Evolutionary conservation across 2,797 vertebrate genomes (phyloP), one percentile per base, ranked within the genome.

Genomic region (Neosalanx taihuensis): DNA sequence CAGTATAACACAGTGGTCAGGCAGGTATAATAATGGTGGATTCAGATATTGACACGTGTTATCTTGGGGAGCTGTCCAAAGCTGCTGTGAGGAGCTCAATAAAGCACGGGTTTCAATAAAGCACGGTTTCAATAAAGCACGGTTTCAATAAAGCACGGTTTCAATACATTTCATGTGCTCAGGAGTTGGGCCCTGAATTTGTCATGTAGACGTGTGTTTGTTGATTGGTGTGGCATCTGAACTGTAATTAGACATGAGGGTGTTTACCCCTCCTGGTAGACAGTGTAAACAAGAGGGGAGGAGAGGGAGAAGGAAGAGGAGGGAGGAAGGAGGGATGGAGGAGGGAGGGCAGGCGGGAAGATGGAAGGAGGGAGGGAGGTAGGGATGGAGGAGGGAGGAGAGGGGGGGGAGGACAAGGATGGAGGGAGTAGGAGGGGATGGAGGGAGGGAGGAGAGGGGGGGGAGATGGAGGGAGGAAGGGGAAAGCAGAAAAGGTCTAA

Each of bases 261-360:
- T 41, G 51, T 37, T 56, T 57, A 58, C 46, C 41, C n/a, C 63
- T 58, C 33, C 61, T 41, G 56, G 41, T 46, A 33, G 61, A 67
- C 58, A 59, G 37, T 74, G 49, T 64, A 74, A 74, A 72, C 59
- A 67, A 20, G 41, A 71, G 57, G 41, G 35, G 23, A 60, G 49
- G 41, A 17, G 35, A 35, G 35, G 23, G 23, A 26, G 23, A 26
- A 26, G 23, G 23, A 26, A 26, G 23, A 35, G 33, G 33, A 35
- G 4, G 6, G 33, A 35, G 33, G 33, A 0, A 35, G 23, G 33
- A 2, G 35, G 6, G 35, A 9, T 6, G 35, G 6, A 37, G 35
- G 35, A 37, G 35, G 1, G 6, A 6, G 35, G 2, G n/a, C n/a
- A n/a, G n/a, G n/a, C n/a, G n/a, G n/a, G n/a, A n/a, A n/a, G n/a